Evolutionary conservation across 2,888 invertebrate genomes (phyloP), one percentile per base, ranked within the genome.

Genomic region (Coelogynopora nodosa): DNA sequence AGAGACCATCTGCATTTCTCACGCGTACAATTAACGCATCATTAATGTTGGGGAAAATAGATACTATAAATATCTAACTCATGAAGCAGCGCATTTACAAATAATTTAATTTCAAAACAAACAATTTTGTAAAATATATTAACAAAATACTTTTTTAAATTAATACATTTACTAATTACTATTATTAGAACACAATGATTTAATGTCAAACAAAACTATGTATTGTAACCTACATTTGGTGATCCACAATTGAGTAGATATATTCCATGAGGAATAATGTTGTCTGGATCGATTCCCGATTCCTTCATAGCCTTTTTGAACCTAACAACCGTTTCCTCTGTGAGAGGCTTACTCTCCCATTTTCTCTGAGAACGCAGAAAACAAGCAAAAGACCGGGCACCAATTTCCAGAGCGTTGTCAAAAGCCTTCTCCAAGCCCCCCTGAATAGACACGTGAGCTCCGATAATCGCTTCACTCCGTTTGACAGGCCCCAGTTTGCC

Each of bases 201-300:
- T n/a, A n/a, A n/a, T n/a, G n/a, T n/a, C n/a, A n/a, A n/a, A n/a
- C n/a, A n/a, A n/a, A n/a, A n/a, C n/a, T n/a, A n/a, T n/a, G n/a
- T n/a, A n/a, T 49, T 18, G 5, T 49, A 85, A 29, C 67, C 31
- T n/a, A 67, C 86, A 86, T 92, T 90, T 0, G 92, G 91, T 0
- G 92, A 91, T 0, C 92, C 93, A 86, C 91, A 91, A 89, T 93
- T 93, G 88, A 93, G 89, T 74, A 93, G 89, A 88, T 93, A 93
- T 0, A 92, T 92, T 0, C 93, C 93, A 88, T 91, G 91, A 0
- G 91, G 91, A 0, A 91, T 87, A 31, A 91, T 90, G 80, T 88
- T 85, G 67, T 88, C 88, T 89, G 93, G 87, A 89, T 91, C 29
- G 90, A 90, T 89, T 89, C 84, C 26, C 89, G 88, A 80, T 89